phyloP scores from a whole-genome alignment of 2,888 invertebrate species.

The Erebia epiphron region DNA sequence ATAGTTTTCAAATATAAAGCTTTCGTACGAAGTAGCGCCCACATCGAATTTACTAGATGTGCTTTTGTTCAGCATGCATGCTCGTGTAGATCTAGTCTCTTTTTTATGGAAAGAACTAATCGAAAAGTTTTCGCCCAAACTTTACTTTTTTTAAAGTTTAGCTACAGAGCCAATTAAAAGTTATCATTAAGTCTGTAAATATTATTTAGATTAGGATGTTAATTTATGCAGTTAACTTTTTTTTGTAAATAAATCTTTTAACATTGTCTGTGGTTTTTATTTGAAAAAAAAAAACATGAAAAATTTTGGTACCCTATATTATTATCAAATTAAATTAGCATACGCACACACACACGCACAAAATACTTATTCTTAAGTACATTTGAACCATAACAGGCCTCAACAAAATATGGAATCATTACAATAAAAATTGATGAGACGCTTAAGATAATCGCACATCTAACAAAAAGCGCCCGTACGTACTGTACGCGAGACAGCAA shows the following conservation, averaged over 20 bases:
- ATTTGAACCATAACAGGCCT: background rate
- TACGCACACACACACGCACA: conserved; percentile 49
- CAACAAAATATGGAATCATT: background rate
- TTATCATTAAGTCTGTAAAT: conserved; percentile 76
- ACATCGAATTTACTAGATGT: too few relatives aligned
- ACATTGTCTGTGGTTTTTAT: conserved; percentile 35
- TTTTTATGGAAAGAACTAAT: conserved; percentile 10
- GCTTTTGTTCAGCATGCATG: background rate
- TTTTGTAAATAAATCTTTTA: conserved; percentile 75
- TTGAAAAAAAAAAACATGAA: conserved; percentile 30
- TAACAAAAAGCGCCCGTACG: background rate
- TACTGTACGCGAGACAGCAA: background rate
- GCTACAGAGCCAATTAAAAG: conserved; percentile 40
- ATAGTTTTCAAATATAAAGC: too few relatives aligned
- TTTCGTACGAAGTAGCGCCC: too few relatives aligned
- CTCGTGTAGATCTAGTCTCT: background rate
- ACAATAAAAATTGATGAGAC: background rate
- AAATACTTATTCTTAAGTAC: conserved; percentile 24
- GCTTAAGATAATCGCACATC: background rate
- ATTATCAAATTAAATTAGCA: conserved; percentile 26
- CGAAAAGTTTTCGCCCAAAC: conserved; percentile 14
- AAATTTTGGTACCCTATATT: conserved; percentile 15
- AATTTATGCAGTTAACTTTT: conserved; percentile 70
- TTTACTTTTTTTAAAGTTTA: conserved; percentile 30
- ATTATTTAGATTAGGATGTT: conserved; percentile 69